phyloP scores from a whole-genome alignment of 2,888 invertebrate genomes.

The Lithophane leautieri region DNA sequence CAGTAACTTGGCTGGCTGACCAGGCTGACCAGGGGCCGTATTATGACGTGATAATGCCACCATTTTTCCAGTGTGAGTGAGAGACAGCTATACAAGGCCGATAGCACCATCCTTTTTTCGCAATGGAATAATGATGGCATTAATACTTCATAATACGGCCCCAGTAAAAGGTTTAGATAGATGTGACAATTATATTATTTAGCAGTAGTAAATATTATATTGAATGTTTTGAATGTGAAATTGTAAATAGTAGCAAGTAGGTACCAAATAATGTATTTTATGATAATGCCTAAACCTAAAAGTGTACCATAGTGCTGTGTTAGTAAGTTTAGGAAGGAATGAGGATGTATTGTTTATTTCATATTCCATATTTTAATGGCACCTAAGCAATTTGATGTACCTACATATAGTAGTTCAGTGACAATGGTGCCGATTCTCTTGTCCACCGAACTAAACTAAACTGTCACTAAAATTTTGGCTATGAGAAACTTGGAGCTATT shows the following conservation, averaged over 20 bases:
- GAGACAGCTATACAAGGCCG: too few species aligned
- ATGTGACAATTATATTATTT: conserved; percentile 40
- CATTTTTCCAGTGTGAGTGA: too few species aligned
- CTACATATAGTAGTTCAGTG: conserved; percentile 37
- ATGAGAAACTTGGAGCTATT: too few species aligned
- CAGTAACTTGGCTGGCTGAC: conserved; percentile 19
- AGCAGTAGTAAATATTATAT: conserved; percentile 29
- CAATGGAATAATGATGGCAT: too few species aligned
- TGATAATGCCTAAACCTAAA: conserved; percentile 63
- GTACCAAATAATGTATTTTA: conserved; percentile 62
- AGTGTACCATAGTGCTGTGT: conserved; percentile 68
- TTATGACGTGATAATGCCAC: too few species aligned
- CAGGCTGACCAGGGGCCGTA: too few species aligned
- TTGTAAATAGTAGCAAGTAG: conserved; percentile 63
- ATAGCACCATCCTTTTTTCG: too few species aligned
- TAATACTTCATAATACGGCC: too few species aligned
- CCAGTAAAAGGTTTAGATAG: conserved; percentile 25
- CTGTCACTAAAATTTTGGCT: too few species aligned
- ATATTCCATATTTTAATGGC: conserved; percentile 45
- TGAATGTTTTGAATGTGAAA: conserved; percentile 49
- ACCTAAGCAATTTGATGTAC: conserved; percentile 44
- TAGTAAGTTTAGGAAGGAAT: conserved; percentile 58
- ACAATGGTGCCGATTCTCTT: too few species aligned
- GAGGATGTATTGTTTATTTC: conserved; percentile 52
- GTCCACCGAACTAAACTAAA: too few species aligned